Base-by-base conservation (phyloP, 1,140 invertebrate species). In the Wiebesia pumilae region DNA sequence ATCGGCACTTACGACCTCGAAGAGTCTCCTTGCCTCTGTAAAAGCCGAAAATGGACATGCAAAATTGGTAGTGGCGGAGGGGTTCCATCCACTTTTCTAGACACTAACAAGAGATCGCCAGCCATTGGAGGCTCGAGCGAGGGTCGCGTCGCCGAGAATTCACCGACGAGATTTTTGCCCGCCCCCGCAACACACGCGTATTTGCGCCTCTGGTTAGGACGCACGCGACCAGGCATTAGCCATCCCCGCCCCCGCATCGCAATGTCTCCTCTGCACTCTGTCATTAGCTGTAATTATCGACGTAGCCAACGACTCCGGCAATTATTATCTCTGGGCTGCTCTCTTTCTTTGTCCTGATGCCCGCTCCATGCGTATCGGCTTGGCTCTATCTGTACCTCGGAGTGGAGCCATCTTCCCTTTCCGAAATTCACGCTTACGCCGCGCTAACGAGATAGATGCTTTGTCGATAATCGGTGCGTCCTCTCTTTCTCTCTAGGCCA, bases 391-490 rank as follows among this genome's bases (percentile, higher is more conserved):
- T 40, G 51, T 75, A 73, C 51, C 65, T 75, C 16, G 10, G 65
- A 21, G 69, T 33, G 6, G 33, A 51, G 79, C 58, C 38, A 35
- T 75, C 38, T 58, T 35, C 43, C 51, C 62, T 65, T n/a, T 40
- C 40, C 33, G 83, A 79, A 83, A 79, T 87, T 83, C 85, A 83
- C 85, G 85, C 85, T 86, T 77, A 43, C 81, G 38, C 51, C 79
- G 85, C 47, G 85, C 81, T 87, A 87, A 87, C 85, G 85, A 87
- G 85, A 87, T 87, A 87, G 85, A 87, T 87, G 81, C 65, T 27
- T 43, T 40, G 58, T 24, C 69, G 85, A 86, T 86, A 86, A 86
- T 86, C 85, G 84, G 47, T n/a, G 38, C 30, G 19, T 33, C 24
- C 47, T 16, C 81, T 81, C 62, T 54, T 54, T 54, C 71, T 75